Evolutionary conservation across 2,888 invertebrate species (phyloP).

Genomic region (Sinopyrophorus schimmeli): DNA sequence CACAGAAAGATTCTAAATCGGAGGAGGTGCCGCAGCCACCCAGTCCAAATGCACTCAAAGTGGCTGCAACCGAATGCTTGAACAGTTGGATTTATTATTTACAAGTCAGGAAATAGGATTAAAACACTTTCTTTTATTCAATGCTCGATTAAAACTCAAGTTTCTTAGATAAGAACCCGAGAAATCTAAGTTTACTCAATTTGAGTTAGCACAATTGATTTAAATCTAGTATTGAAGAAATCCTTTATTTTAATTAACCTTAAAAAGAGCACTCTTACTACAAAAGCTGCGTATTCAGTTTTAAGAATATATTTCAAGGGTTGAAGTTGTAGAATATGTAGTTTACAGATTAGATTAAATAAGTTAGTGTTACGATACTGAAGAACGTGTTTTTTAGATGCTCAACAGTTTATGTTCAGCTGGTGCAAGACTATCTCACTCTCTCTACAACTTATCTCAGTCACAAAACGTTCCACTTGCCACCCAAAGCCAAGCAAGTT

Average conservation of each 20-base stretch:
- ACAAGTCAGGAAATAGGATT: constrained; percentile 48
- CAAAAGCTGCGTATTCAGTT: no score
- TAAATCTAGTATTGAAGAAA: no score
- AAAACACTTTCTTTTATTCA: no score
- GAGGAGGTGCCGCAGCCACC: constrained; percentile 47
- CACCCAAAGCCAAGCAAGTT: constrained; percentile 60
- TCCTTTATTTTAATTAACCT: no score
- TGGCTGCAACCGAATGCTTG: constrained; percentile 54
- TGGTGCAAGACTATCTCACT: constrained; percentile 65
- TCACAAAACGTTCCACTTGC: constrained; percentile 55
- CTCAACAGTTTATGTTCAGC: constrained; percentile 66
- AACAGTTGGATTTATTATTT: constrained; percentile 56
- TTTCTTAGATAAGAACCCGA: no score
- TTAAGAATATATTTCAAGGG: no score
- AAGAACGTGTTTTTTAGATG: constrained; percentile 59
- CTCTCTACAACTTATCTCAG: constrained; percentile 61
- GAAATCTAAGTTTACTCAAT: no score
- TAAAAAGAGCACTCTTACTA: no score
- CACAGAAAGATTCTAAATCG: constrained; percentile 35
- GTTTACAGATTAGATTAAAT: no score
- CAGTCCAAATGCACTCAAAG: constrained; percentile 54
- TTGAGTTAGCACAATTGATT: no score
- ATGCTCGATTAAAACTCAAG: not conserved
- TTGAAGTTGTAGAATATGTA: no score
- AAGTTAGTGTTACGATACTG: no score